Evolutionary conservation across 2,888 invertebrate genomes (phyloP).

Genomic region (Eugnorisma glareosa): DNA sequence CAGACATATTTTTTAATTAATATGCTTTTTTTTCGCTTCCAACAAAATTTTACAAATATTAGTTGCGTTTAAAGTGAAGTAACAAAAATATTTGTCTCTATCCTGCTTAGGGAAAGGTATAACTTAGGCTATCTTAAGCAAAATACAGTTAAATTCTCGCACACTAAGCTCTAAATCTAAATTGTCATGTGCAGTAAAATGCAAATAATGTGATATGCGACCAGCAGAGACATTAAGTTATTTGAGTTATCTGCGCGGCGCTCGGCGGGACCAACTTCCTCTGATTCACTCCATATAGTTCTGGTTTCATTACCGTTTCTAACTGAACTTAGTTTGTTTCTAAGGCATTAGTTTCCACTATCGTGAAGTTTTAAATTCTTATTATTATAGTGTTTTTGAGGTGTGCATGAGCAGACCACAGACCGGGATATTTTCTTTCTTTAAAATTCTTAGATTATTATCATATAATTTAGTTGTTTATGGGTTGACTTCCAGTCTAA

Average conservation of each 20-base stretch:
- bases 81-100: not conserved
- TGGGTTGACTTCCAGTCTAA: too few species aligned
- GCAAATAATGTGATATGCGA: slow-evolving; percentile 33
- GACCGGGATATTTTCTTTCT: not conserved
- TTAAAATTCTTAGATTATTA: not conserved
- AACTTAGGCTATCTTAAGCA: not conserved
- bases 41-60: not conserved
- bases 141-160: not conserved
- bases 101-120: not conserved
- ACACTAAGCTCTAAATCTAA: not conserved
- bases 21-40: not conserved
- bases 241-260: slow-evolving; percentile 23
- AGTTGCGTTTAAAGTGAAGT: not conserved
- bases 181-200: slow-evolving; percentile 22
- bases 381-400: not conserved
- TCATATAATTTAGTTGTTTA: not conserved
- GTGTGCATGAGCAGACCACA: not conserved
- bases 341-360: slow-evolving; percentile 1
- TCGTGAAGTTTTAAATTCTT: not conserved
- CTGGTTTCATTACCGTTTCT: slow-evolving; percentile 38
- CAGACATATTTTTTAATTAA: not conserved
- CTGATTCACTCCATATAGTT: slow-evolving; percentile 46
- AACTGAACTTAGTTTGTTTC: slow-evolving; percentile 33
- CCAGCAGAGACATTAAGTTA: slow-evolving; percentile 17
- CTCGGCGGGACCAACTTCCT: slow-evolving; percentile 29